Percentiles rank a stretch among this genome's conserved stretches.
phyloP scores from a whole-genome alignment of 2,797 vertebrate species.

The Pempheris klunzingeri region DNA sequence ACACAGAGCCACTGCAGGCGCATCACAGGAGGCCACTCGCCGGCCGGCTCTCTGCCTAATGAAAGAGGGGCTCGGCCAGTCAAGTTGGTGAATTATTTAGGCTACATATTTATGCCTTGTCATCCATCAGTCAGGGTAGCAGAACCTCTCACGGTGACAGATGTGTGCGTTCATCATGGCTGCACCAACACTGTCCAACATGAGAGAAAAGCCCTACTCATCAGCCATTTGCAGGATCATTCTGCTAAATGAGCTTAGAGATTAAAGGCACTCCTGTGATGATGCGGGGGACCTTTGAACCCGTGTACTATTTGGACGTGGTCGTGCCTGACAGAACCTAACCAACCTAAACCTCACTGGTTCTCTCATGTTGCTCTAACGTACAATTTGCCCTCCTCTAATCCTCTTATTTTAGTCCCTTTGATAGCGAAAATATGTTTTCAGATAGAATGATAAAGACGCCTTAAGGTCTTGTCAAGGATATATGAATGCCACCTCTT shows the following conservation, averaged over 20 bases:
- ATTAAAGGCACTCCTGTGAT: slow-evolving; percentile 9
- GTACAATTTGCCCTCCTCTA: not conserved
- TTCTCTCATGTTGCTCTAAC: not conserved
- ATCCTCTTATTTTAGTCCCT: not conserved
- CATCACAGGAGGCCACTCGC: slow-evolving; percentile 18
- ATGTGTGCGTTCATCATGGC: slow-evolving; percentile 14
- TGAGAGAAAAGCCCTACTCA: slow-evolving; percentile 17
- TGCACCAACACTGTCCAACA: not conserved
- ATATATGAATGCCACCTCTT: not conserved
- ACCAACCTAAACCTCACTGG: not conserved
- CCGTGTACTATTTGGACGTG: slow-evolving; percentile 1
- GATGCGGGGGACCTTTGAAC: slow-evolving; percentile 27
- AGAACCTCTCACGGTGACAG: no score
- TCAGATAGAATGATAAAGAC: not conserved
- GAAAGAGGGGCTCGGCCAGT: slow-evolving; percentile 27
- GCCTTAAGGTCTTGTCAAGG: not conserved
- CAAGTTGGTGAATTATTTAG: slow-evolving; percentile 63
- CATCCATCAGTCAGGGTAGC: slow-evolving; percentile 49
- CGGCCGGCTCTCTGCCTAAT: slow-evolving; percentile 6
- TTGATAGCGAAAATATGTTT: not conserved
- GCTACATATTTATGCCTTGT: slow-evolving; percentile 54
- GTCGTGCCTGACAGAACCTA: not conserved
- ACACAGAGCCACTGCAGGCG: slow-evolving; percentile 8
- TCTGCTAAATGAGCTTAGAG: slow-evolving; percentile 2
- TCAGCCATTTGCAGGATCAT: slow-evolving; percentile 18